Conservation (phyloP, 2,888 invertebrate species). For the Meandrusa payeni region DNA sequence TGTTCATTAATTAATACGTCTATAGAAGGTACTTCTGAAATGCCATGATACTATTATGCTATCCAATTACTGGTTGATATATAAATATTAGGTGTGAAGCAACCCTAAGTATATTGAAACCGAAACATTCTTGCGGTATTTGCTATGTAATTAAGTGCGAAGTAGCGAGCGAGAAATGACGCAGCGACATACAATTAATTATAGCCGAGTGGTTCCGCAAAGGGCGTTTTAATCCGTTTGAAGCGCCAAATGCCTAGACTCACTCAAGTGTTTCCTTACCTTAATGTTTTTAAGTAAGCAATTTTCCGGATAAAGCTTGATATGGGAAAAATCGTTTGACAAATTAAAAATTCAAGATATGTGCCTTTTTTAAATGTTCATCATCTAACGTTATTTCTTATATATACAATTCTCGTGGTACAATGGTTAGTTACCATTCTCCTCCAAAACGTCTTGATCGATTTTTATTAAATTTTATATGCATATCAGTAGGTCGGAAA, state of each 20-base stretch:
- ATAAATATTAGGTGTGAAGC: background rate
- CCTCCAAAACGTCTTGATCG: too few species aligned
- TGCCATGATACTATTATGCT: too few species aligned
- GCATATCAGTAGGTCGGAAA: too few species aligned
- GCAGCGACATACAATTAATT: slow-evolving; percentile 46
- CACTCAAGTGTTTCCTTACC: slow-evolving; percentile 11
- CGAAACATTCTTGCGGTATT: slow-evolving; percentile 27
- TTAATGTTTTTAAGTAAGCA: slow-evolving; percentile 1
- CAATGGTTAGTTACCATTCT: too few species aligned
- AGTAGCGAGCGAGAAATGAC: slow-evolving; percentile 40
- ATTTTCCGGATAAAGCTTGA: slow-evolving; percentile 19
- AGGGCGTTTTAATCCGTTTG: slow-evolving; percentile 19
- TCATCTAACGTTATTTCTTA: too few species aligned
- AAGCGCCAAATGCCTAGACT: slow-evolving; percentile 10
- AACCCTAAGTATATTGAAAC: slow-evolving; percentile 8
- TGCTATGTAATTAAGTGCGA: slow-evolving; percentile 31
- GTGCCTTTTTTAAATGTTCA: too few species aligned
- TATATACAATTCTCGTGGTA: too few species aligned
- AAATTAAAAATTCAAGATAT: too few species aligned
- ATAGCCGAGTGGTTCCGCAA: slow-evolving; percentile 28
- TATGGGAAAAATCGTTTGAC: background rate
- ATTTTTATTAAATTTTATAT: too few species aligned
- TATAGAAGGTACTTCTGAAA: too few species aligned
- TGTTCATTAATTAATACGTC: too few species aligned
- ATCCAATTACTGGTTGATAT: too few species aligned